Evolutionary conservation across 2,113 vertebrate genomes (phyloP).

Genomic region (Patagioenas fasciata): DNA sequence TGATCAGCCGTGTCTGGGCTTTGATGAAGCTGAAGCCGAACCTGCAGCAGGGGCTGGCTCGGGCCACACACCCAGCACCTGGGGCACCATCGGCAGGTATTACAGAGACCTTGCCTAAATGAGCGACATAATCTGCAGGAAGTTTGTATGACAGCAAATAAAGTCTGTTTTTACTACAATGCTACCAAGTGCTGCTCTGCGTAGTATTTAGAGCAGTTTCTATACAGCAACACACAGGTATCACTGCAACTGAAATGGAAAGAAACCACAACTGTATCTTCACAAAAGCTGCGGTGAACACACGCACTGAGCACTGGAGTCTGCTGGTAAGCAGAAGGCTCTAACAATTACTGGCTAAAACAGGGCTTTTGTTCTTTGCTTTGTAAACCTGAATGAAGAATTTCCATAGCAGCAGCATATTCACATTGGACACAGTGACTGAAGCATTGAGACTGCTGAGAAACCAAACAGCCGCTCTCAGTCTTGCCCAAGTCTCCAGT

Average conservation of each 20-base stretch:
- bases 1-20: background rate
- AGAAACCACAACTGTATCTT: background rate
- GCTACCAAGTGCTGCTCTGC: background rate
- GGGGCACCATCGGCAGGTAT: background rate
- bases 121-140: background rate
- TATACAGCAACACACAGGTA: background rate
- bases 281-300: background rate
- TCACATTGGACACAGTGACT: background rate
- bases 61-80: too few species aligned
- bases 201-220: background rate
- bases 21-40: background rate
- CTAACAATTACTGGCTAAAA: background rate
- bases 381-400: background rate
- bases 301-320: background rate
- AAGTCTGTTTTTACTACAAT: background rate
- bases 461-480: background rate
- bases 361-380: background rate
- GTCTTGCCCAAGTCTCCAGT: background rate
- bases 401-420: background rate
- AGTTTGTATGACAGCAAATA: background rate
- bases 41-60: too few species aligned
- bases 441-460: background rate
- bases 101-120: background rate
- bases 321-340: background rate
- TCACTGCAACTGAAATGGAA: background rate